Conservation (phyloP, 2,797 vertebrate genomes). For the Tinamus major region DNA sequence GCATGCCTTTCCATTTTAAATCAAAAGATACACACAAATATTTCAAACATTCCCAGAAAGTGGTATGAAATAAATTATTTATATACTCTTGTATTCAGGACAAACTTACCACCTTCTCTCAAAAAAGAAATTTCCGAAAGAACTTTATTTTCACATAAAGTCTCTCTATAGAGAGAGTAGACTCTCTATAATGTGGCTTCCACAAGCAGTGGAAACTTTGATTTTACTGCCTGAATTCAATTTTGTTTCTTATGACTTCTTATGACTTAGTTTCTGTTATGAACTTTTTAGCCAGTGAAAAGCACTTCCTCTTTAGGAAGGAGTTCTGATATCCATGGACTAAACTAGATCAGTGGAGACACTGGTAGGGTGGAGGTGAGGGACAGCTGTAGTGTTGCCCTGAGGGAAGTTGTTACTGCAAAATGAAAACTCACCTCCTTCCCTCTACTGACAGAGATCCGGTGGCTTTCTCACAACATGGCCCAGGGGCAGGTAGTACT, state of each 20-base stretch:
- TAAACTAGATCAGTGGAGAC: neutral
- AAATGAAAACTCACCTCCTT: neutral
- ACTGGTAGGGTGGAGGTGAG: neutral
- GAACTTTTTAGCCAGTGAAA: neutral
- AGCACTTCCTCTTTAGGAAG: neutral
- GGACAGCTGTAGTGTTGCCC: neutral
- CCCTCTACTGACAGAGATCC: neutral
- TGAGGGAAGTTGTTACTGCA: fast-evolving
- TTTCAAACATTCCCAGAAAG: neutral
- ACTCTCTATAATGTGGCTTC: neutral
- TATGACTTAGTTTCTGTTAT: neutral
- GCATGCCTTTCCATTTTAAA: neutral
- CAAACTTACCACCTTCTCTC: neutral
- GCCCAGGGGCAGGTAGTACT: neutral
- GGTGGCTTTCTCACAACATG: neutral
- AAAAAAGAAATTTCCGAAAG: neutral
- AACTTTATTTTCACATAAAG: neutral
- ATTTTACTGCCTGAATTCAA: neutral
- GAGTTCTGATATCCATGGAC: neutral
- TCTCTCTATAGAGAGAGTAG: too few relatives aligned
- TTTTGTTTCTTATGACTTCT: neutral
- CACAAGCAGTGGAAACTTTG: neutral
- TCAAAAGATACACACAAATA: neutral
- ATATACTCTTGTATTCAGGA: neutral
- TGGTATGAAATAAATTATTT: neutral